These are phyloP conservation scores for Cynopterus brachyotis DNA, from an alignment of 2,113 vertebrate genomes.

Conservation along the genomic window DNA sequence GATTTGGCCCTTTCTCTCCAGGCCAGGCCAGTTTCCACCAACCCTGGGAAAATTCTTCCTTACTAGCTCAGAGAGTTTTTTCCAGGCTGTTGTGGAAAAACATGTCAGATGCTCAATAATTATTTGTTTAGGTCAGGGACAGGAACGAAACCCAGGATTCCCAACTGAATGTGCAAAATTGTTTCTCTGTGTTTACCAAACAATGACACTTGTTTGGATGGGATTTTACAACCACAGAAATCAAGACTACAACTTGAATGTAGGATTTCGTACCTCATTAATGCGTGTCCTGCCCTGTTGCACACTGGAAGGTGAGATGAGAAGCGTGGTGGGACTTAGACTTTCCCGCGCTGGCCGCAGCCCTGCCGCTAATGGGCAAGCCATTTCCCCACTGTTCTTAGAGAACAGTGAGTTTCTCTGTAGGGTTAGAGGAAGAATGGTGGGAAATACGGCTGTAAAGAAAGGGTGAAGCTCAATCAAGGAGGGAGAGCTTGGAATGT, in stretches of 20 bases:
- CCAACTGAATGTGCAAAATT: not conserved
- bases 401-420: not conserved
- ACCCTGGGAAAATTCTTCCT: not conserved
- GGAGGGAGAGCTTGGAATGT: not conserved
- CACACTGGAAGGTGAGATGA: not conserved
- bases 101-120: too few relatives aligned
- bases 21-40: not conserved
- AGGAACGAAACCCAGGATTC: not conserved
- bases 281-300: rapidly evolving
- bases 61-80: not conserved
- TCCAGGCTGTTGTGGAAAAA: not conserved
- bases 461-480: not conserved
- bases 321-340: not conserved
- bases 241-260: not conserved
- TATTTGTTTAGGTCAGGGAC: not conserved
- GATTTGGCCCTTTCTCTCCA: not conserved
- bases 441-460: not conserved
- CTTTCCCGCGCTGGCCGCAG: not conserved
- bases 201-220: not conserved
- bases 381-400: not conserved
- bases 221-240: not conserved
- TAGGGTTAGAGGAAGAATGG: not conserved
- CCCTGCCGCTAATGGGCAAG: not conserved
- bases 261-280: not conserved
- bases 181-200: not conserved